Evolutionary conservation across 2,888 invertebrate species (phyloP).

Genomic region (Noctua pronuba): DNA sequence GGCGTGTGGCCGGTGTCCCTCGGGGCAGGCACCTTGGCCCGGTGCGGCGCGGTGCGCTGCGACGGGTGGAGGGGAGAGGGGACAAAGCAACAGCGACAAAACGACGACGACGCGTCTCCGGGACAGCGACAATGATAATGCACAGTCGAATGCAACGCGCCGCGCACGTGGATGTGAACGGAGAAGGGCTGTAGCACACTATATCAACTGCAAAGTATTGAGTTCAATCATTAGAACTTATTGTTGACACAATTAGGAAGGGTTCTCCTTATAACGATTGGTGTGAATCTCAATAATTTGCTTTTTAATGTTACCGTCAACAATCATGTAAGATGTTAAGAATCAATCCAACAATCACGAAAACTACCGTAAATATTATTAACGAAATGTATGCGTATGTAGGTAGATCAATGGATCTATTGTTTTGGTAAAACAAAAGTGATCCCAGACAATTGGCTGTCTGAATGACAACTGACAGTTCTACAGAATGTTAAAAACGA

Average conservation of each 20-base stretch:
- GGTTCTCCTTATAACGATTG: not conserved
- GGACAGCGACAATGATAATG: slow-evolving; percentile 35
- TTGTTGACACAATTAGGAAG: not conserved
- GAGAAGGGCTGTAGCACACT: not conserved
- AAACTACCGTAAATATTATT: not conserved
- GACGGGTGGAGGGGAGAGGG: not conserved
- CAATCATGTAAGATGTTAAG: not conserved
- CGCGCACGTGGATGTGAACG: not conserved
- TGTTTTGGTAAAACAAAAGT: slow-evolving; percentile 10
- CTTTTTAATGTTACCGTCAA: too few species aligned
- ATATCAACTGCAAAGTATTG: not conserved
- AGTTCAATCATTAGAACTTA: not conserved
- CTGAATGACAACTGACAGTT: slow-evolving; percentile 1
- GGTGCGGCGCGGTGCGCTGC: not conserved
- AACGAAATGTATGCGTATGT: not conserved
- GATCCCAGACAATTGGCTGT: not conserved
- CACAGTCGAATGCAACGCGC: slow-evolving; percentile 21
- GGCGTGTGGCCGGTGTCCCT: not conserved
- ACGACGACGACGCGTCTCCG: slow-evolving; percentile 18
- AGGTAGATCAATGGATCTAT: not conserved
- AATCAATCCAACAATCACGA: not conserved
- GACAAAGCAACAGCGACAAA: slow-evolving; percentile 21
- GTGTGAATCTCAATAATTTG: not conserved
- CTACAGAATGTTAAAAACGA: not conserved
- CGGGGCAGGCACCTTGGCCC: not conserved